Percentiles rank a stretch among this genome's conserved stretches.
phyloP scores from a whole-genome alignment of 2,113 vertebrate species.

The Poeciliopsis retropinna region DNA sequence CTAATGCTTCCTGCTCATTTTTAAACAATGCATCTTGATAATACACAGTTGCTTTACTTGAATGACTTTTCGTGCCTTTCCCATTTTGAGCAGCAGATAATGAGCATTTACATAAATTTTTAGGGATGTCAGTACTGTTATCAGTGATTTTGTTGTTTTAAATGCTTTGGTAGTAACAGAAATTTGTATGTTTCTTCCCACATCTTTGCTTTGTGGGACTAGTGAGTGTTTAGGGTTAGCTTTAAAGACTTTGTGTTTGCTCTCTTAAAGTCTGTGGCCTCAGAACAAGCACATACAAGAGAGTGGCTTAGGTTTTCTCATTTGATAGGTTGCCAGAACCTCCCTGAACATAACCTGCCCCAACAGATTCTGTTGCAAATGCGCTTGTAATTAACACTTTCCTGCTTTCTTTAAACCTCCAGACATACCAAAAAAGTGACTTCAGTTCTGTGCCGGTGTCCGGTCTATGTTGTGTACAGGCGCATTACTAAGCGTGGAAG shows the following conservation, averaged over 20 bases:
- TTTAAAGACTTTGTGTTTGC: constrained; percentile 21
- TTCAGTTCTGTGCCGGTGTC: constrained; percentile 31
- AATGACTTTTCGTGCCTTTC: neutral
- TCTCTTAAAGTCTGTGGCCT: constrained; percentile 21
- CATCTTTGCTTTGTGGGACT: too few relatives aligned
- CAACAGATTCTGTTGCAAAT: constrained; percentile 62
- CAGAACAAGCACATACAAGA: constrained; percentile 35
- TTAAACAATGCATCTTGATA: neutral
- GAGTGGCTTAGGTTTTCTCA: constrained; percentile 18
- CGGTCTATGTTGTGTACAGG: constrained; percentile 33
- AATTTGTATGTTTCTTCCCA: too few relatives aligned
- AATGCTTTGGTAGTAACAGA: neutral
- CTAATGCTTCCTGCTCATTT: neutral
- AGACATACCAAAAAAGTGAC: constrained; percentile 70
- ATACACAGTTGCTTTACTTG: neutral
- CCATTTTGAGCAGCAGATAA: neutral
- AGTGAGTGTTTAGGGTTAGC: neutral
- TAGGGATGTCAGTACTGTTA: neutral
- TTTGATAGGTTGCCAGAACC: constrained; percentile 57
- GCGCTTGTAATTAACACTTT: constrained; percentile 59
- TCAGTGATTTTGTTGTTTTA: too few relatives aligned
- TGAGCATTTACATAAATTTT: neutral
- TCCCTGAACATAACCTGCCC: constrained; percentile 57
- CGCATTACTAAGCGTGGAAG: constrained; percentile 65
- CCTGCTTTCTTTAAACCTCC: constrained; percentile 34